Conservation (phyloP, 2,113 vertebrate genomes). For the Columba livia region DNA sequence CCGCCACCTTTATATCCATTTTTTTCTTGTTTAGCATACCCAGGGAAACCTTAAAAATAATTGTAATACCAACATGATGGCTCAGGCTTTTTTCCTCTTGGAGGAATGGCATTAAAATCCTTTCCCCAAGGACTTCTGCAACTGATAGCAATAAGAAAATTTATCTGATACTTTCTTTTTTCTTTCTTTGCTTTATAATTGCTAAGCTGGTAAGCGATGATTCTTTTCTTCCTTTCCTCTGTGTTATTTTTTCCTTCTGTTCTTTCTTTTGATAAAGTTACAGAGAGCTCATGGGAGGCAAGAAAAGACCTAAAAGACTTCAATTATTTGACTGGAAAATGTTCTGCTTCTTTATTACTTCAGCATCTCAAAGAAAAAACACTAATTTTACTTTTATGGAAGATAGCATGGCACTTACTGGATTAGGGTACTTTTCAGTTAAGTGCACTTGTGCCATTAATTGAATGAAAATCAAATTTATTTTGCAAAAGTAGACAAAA, state of each 20-base stretch:
- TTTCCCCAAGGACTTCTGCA: slow-evolving; percentile 46
- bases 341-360: slow-evolving; percentile 41
- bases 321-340: slow-evolving; percentile 61
- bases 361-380: background rate
- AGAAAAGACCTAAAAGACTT: slow-evolving; percentile 48
- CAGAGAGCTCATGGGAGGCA: slow-evolving; percentile 5
- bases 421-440: slow-evolving; percentile 8
- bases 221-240: slow-evolving; percentile 48
- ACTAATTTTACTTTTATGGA: slow-evolving; percentile 28
- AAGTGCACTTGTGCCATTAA: slow-evolving; percentile 2
- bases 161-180: slow-evolving; percentile 34
- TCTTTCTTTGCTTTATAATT: slow-evolving; percentile 50
- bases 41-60: slow-evolving; percentile 50
- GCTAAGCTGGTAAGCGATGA: slow-evolving; percentile 27
- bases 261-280: slow-evolving; percentile 50
- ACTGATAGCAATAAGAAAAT: slow-evolving; percentile 37
- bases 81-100: slow-evolving; percentile 32
- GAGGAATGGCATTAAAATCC: slow-evolving; percentile 31
- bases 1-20: background rate
- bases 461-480: slow-evolving; percentile 12
- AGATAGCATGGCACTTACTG: background rate
- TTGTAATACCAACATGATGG: slow-evolving; percentile 49
- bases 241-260: slow-evolving; percentile 48
- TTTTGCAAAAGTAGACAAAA: slow-evolving; percentile 3
- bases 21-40: slow-evolving; percentile 7